Evolutionary conservation across 2,797 vertebrate species (phyloP).

Genomic region (Florisuga fusca): DNA sequence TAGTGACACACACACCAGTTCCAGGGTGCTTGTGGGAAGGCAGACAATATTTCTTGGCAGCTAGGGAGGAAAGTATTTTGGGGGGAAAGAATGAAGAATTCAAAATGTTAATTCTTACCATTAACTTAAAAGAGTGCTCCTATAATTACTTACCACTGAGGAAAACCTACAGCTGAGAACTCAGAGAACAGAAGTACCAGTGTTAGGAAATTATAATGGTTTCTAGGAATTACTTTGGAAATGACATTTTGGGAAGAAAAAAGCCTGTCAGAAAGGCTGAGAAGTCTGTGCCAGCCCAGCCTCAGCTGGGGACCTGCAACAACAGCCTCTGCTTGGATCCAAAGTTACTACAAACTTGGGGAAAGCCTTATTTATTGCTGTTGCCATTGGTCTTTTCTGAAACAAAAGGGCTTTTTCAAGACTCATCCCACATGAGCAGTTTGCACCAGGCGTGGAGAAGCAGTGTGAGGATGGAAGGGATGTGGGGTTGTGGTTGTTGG

Average conservation of each 20-base stretch:
- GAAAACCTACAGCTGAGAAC: neutral
- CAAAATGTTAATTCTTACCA: neutral
- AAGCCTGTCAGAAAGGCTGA: neutral
- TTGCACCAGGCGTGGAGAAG: no score
- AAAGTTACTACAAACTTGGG: neutral
- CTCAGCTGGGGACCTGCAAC: no score
- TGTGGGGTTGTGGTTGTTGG: rapidly evolving
- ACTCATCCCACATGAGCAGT: neutral
- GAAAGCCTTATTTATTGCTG: no score
- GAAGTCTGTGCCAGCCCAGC: no score
- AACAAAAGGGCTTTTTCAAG: neutral
- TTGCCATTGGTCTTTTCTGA: neutral
- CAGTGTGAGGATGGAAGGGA: neutral
- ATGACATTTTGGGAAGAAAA: neutral
- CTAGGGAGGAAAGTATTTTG: neutral
- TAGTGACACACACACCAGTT: neutral
- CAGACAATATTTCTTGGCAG: neutral
- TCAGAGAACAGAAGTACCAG: neutral
- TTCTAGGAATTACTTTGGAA: neutral
- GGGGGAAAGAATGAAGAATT: neutral
- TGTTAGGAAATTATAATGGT: neutral
- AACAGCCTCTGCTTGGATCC: neutral
- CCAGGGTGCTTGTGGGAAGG: neutral
- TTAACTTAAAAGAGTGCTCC: neutral
- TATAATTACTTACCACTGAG: neutral